Percentiles rank a stretch among this genome's conserved stretches.
Conservation (phyloP, 2,113 vertebrate species). For the Callipepla californica region DNA sequence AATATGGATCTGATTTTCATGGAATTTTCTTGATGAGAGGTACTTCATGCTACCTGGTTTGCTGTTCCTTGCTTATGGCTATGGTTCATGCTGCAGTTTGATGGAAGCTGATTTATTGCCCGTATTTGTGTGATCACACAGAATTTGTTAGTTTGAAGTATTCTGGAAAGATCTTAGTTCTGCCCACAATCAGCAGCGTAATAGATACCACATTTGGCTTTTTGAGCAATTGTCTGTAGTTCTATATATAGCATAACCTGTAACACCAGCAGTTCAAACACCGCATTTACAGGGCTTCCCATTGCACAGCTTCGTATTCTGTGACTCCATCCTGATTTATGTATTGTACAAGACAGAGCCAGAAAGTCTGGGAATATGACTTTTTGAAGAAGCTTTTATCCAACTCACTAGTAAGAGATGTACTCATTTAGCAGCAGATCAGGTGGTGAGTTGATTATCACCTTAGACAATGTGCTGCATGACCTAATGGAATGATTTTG, state of each 20-base stretch:
- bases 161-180: background rate
- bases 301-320: background rate
- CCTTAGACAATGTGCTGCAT: background rate
- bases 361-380: background rate
- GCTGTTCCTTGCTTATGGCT: background rate
- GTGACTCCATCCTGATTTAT: background rate
- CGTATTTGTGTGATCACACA: background rate
- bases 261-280: background rate
- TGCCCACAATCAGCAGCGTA: background rate
- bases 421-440: background rate
- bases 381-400: background rate
- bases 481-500: background rate
- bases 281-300: background rate
- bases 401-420: background rate
- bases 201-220: background rate
- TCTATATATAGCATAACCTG: background rate
- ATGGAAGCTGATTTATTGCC: background rate
- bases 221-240: background rate
- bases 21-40: background rate
- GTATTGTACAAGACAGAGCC: background rate
- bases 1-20: background rate
- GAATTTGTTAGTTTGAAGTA: background rate
- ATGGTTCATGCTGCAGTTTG: background rate
- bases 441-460: background rate
- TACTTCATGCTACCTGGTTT: background rate